Percentiles rank a stretch among this genome's conserved stretches.
phyloP scores from a whole-genome alignment of 2,797 vertebrate genomes.

The Alcedo atthis region DNA sequence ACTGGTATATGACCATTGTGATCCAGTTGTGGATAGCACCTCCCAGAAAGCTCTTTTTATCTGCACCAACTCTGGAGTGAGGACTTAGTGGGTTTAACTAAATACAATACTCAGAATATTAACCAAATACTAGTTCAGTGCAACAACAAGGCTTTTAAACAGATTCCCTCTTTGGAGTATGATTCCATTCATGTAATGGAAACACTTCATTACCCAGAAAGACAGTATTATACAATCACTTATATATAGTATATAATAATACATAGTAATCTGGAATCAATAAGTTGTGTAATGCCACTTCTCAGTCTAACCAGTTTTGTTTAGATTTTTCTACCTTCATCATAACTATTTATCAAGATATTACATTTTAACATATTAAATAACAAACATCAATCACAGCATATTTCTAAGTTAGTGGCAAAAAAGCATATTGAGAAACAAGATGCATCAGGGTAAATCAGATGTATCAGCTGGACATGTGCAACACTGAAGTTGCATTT shows the following conservation, averaged over 20 bases:
- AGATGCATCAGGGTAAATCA: background rate
- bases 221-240: background rate
- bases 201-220: background rate
- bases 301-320: background rate
- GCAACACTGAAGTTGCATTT: background rate
- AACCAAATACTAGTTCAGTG: conserved; percentile 28
- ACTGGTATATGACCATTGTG: background rate
- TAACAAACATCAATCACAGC: background rate
- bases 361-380: background rate
- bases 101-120: conserved; percentile 46
- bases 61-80: conserved; percentile 48
- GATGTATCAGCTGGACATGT: background rate
- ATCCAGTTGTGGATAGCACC: background rate
- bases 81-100: conserved; percentile 57
- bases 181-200: background rate
- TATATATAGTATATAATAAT: background rate
- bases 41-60: background rate
- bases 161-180: background rate
- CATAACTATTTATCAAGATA: background rate
- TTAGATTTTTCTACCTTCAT: background rate
- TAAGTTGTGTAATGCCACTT: background rate
- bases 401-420: background rate
- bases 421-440: background rate
- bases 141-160: conserved; percentile 16
- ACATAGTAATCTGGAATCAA: background rate